Conservation (phyloP, 2,888 invertebrate species). For the Drosophila infuscata region DNA sequence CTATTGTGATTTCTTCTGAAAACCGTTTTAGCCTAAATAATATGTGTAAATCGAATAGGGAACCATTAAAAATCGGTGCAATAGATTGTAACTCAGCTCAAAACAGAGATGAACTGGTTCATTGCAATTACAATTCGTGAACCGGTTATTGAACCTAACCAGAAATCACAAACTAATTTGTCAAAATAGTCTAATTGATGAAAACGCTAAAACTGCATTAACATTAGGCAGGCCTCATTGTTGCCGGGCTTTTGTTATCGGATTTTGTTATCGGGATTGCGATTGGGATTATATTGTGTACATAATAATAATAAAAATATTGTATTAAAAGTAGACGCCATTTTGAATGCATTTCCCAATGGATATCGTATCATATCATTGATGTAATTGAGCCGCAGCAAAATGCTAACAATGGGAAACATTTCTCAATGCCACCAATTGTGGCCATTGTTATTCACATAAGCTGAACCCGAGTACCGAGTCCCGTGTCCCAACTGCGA, state of each 20-base stretch:
- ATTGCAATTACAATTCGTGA: not conserved
- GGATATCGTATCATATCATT: conserved; percentile 26
- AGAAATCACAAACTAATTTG: not conserved
- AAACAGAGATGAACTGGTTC: not conserved
- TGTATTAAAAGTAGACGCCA: not conserved
- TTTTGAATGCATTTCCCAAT: conserved; percentile 23
- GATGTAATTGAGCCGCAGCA: conserved; percentile 40
- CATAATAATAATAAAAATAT: conserved; percentile 8
- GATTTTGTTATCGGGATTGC: conserved; percentile 14
- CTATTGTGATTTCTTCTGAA: too few species aligned
- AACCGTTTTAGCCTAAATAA: not conserved
- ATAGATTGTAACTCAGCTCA: too few species aligned
- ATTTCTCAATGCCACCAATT: conserved; percentile 29
- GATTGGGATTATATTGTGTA: conserved; percentile 8
- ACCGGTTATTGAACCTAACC: not conserved
- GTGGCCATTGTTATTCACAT: conserved; percentile 16
- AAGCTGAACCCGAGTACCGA: not conserved
- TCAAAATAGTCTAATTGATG: not conserved
- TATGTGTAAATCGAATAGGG: not conserved
- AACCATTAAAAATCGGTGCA: not conserved
- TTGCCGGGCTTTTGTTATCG: conserved; percentile 10
- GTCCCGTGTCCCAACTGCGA: conserved; percentile 1
- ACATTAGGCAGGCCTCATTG: not conserved
- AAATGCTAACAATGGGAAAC: conserved; percentile 31
- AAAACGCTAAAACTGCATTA: not conserved